These are phyloP conservation scores for Pavo muticus DNA, from an alignment of 2,113 vertebrate species.

Conservation along the genomic window DNA sequence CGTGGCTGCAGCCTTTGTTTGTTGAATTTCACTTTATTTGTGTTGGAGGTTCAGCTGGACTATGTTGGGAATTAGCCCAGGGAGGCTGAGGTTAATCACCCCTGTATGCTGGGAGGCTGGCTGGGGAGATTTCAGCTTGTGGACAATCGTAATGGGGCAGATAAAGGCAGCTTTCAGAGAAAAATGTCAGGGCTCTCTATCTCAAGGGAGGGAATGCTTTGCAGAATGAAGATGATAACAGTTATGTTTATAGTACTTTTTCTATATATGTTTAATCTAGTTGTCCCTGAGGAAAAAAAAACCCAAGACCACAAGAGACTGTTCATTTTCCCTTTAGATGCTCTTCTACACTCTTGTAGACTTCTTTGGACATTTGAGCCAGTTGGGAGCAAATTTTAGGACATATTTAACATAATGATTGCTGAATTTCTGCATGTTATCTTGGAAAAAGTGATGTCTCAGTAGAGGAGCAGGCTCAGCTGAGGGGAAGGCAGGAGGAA, in stretches of 20 bases:
- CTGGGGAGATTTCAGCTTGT: conserved; percentile 13
- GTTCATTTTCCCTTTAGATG: neutral
- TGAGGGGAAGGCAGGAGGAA: neutral
- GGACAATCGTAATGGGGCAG: conserved; percentile 32
- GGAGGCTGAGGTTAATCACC: conserved; percentile 39
- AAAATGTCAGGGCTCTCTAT: neutral
- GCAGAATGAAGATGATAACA: conserved; percentile 31
- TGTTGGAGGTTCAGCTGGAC: conserved; percentile 9
- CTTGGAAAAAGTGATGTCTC: neutral
- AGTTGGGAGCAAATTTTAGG: neutral
- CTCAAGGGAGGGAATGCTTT: conserved; percentile 38
- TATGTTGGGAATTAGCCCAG: neutral
- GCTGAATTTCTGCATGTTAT: neutral
- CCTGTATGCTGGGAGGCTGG: neutral
- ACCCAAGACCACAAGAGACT: neutral
- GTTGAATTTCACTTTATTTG: conserved; percentile 27
- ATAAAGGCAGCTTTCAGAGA: conserved; percentile 41
- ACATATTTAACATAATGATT: neutral
- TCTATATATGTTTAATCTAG: conserved; percentile 23
- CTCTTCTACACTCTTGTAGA: neutral
- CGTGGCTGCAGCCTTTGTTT: neutral
- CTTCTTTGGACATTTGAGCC: neutral
- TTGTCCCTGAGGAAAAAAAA: conserved; percentile 2
- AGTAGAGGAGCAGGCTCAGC: neutral
- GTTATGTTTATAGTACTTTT: conserved; percentile 37